phyloP scores from a whole-genome alignment of 2,797 vertebrate genomes.

The Tragopan temminckii region DNA sequence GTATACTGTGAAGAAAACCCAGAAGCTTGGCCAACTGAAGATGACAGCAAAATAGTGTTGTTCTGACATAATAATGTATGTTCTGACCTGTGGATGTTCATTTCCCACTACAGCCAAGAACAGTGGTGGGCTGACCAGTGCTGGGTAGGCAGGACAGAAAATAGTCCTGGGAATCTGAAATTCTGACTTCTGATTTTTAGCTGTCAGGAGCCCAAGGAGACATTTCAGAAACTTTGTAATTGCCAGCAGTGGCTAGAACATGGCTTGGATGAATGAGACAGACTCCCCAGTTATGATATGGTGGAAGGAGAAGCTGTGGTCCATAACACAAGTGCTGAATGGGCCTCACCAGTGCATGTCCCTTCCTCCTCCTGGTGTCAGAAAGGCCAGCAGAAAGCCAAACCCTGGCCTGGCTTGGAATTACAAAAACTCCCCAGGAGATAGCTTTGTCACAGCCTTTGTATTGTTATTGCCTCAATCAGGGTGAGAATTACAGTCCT shows the following conservation, averaged over 20 bases:
- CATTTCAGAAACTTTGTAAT: not conserved
- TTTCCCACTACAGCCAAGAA: not conserved
- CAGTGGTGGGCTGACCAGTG: not conserved
- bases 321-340: too few species aligned
- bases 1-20: too few species aligned
- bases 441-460: not conserved
- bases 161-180: not conserved
- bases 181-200: not conserved
- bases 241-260: not conserved
- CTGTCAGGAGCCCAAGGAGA: not conserved
- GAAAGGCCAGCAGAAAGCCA: not conserved
- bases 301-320: not conserved
- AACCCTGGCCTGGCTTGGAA: not conserved
- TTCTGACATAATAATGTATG: too few species aligned
- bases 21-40: not conserved
- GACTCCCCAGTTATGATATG: not conserved
- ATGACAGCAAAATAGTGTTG: not conserved
- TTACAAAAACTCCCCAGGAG: not conserved
- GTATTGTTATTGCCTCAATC: not conserved
- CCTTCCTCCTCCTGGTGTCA: not conserved
- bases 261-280: not conserved
- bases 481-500: not conserved
- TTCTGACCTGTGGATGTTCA: not conserved
- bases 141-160: not conserved
- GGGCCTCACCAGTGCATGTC: not conserved